Evolutionary conservation across 1,140 invertebrate species (phyloP).

Genomic region (Pentalonia nigronervosa): DNA sequence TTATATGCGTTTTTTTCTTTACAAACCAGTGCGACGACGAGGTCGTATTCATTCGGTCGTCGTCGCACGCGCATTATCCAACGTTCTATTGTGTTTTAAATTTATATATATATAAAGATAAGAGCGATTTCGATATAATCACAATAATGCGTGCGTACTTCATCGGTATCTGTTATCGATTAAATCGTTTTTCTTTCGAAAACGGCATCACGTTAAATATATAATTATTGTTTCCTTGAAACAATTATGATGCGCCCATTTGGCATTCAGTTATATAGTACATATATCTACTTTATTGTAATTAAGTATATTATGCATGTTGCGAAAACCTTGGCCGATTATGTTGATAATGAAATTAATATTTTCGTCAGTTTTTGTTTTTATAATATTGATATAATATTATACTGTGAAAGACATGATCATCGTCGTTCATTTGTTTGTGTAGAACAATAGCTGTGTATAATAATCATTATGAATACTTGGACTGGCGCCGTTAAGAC

Average conservation of each 20-base stretch:
- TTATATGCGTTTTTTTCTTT: neutral
- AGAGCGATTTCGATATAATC: neutral
- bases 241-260: neutral
- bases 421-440: neutral
- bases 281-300: neutral
- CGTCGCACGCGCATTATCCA: neutral
- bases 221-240: neutral
- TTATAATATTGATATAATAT: neutral
- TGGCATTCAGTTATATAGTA: neutral
- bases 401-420: neutral
- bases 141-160: neutral
- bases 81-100: neutral
- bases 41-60: neutral
- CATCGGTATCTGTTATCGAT: neutral
- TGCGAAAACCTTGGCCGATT: neutral
- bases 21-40: neutral
- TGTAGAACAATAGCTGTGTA: neutral
- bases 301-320: neutral
- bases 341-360: conserved; percentile 18
- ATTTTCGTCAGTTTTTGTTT: neutral
- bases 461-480: neutral
- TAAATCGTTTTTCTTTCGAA: neutral
- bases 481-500: neutral
- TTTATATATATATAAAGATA: neutral
- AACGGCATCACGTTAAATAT: neutral